phyloP scores from a whole-genome alignment of 2,888 invertebrate species.

The Digitonthophagus gazella region DNA sequence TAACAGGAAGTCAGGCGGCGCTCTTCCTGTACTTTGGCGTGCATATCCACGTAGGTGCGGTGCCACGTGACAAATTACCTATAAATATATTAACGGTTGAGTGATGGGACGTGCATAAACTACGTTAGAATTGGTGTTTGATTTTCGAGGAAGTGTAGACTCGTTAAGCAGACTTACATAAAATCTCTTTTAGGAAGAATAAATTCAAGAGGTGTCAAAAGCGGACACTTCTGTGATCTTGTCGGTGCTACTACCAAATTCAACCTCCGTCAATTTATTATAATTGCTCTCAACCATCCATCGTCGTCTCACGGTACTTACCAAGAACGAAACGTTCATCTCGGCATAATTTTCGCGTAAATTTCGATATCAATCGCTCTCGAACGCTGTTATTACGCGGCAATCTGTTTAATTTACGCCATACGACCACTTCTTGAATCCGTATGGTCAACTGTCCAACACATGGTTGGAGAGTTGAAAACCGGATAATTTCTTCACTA shows the following conservation, averaged over 20 bases:
- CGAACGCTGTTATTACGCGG: conserved; percentile 2
- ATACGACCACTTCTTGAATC: neutral
- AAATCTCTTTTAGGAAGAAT: too few relatives aligned
- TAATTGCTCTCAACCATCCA: conserved; percentile 5
- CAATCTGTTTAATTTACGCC: conserved; percentile 11
- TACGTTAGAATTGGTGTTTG: neutral
- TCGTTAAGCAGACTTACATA: too few relatives aligned
- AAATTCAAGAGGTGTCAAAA: too few relatives aligned
- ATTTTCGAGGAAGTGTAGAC: too few relatives aligned
- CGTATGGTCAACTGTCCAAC: neutral
- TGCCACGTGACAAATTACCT: neutral
- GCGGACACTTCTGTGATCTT: neutral
- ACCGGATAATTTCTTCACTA: neutral
- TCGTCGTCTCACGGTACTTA: neutral
- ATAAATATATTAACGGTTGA: neutral
- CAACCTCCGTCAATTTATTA: conserved; percentile 5
- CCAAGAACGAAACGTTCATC: neutral
- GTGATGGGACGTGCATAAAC: neutral
- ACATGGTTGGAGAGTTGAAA: neutral
- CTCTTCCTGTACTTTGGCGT: neutral
- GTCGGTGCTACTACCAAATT: neutral
- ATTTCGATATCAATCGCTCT: conserved; percentile 7
- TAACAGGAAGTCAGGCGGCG: conserved; percentile 7
- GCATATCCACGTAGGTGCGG: neutral
- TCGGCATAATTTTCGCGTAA: conserved; percentile 8